Conservation (phyloP, 2,113 vertebrate genomes). For the Hyaena hyaena region DNA sequence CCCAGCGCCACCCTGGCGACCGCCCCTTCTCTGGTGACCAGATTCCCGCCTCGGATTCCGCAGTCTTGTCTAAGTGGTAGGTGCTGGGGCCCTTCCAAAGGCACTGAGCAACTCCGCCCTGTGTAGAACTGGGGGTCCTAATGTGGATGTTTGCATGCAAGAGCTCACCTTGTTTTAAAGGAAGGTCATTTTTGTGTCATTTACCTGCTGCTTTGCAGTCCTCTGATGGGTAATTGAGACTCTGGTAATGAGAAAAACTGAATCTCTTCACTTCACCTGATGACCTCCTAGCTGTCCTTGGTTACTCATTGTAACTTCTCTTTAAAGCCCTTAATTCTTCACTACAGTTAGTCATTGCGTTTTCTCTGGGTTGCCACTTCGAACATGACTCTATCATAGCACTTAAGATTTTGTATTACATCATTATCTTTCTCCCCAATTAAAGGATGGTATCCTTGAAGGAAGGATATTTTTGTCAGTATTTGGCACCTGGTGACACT, state of each 20-base stretch:
- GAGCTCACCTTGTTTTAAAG: background rate
- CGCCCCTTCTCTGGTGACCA: conserved; percentile 28
- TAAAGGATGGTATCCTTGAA: background rate
- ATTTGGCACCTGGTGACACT: background rate
- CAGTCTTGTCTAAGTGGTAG: conserved; percentile 31
- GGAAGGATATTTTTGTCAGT: background rate
- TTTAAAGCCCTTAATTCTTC: background rate
- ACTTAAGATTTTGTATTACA: background rate
- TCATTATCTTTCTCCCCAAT: background rate
- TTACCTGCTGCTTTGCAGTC: background rate
- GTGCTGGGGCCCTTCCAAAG: background rate
- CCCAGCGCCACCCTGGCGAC: background rate
- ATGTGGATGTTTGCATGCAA: background rate
- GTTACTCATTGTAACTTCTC: background rate
- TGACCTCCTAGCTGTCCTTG: background rate
- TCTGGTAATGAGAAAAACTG: background rate
- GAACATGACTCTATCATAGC: background rate
- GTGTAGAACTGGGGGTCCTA: background rate
- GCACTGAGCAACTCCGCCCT: background rate
- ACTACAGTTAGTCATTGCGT: background rate
- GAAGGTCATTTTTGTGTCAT: background rate
- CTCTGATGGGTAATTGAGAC: background rate
- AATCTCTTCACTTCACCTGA: background rate
- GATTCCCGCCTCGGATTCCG: background rate
- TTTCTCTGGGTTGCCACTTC: background rate